Evolutionary conservation across 2,113 vertebrate genomes (phyloP).

Genomic region (Jaculus jaculus): DNA sequence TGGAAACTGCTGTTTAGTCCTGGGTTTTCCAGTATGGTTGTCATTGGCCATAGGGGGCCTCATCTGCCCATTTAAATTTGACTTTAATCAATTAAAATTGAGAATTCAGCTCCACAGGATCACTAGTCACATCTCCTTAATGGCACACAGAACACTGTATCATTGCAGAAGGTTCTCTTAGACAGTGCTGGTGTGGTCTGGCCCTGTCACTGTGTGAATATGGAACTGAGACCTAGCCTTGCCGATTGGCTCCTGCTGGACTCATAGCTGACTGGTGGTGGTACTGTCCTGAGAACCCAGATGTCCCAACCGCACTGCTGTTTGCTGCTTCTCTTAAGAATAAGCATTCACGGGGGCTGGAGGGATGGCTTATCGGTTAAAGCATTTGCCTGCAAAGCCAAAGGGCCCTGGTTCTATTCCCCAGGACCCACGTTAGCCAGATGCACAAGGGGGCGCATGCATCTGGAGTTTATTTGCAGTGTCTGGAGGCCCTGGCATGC

Average conservation of each 20-base stretch:
- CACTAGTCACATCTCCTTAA: no score
- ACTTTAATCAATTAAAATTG: conserved; percentile 9
- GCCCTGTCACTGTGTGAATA: background rate
- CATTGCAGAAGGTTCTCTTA: background rate
- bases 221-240: background rate
- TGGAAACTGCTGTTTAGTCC: background rate
- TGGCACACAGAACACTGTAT: background rate
- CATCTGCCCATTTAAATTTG: background rate
- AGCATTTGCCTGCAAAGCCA: no score
- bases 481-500: no score
- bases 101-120: background rate
- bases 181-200: background rate
- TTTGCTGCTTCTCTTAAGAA: background rate
- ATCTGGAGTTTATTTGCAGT: no score
- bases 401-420: no score
- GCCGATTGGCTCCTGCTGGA: background rate
- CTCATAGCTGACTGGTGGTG: background rate
- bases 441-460: no score
- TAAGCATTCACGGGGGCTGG: background rate
- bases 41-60: background rate
- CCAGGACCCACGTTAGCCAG: no score
- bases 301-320: background rate
- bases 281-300: background rate
- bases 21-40: background rate
- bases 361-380: no score